A percentile compares a stretch with the other conserved stretches of the same genome.
These are phyloP conservation scores for Drosophila bocki DNA, from an alignment of 1,140 invertebrate genomes.

Conservation along the genomic window DNA sequence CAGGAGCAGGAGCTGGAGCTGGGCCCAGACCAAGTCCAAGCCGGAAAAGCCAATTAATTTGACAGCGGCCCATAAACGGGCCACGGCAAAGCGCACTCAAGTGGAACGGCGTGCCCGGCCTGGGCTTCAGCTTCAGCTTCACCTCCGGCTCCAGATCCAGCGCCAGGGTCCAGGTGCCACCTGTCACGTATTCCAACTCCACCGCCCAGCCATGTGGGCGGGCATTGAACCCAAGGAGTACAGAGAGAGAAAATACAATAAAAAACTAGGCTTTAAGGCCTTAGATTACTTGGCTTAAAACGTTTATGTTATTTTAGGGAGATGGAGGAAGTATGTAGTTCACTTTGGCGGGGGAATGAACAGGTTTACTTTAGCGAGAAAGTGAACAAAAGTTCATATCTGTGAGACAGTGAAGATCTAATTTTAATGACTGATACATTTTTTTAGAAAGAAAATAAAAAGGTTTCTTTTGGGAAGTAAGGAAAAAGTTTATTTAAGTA, in stretches of 20 bases:
- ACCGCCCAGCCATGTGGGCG: conserved; percentile 20
- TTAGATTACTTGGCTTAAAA: neutral
- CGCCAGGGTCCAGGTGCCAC: conserved; percentile 16
- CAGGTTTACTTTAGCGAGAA: neutral
- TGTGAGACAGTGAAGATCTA: no score
- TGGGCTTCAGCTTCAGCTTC: neutral
- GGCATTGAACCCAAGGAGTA: conserved; percentile 27
- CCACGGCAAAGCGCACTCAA: conserved; percentile 50
- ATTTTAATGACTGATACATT: no score
- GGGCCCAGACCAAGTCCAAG: conserved; percentile 12
- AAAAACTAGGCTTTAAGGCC: neutral
- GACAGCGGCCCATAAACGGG: conserved; percentile 71
- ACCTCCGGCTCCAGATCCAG: neutral
- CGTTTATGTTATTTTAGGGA: no score
- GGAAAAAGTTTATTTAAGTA: no score
- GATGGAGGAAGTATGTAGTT: no score
- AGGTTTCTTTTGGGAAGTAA: no score
- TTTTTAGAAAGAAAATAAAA: no score
- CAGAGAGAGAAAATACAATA: neutral
- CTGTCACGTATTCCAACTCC: conserved; percentile 35
- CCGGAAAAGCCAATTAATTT: conserved; percentile 82
- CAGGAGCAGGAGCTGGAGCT: neutral
- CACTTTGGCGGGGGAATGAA: neutral
- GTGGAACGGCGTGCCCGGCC: conserved; percentile 49
- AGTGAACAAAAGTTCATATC: neutral